These are phyloP conservation scores for Globia sparganii DNA, from an alignment of 2,888 invertebrate genomes.

Conservation along the genomic window DNA sequence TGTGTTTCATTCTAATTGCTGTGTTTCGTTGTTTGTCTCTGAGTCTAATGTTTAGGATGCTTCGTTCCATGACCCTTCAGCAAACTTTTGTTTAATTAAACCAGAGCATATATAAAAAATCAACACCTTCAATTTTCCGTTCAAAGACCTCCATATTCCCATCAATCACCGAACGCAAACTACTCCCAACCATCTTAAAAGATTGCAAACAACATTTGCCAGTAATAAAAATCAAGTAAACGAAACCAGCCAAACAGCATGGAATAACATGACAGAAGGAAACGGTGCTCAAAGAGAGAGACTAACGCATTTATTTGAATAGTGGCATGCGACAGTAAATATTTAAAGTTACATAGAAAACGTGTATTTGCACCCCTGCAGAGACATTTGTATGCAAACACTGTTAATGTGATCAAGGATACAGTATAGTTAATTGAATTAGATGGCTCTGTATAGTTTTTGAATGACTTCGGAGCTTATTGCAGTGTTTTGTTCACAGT, in stretches of 20 bases:
- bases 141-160: conserved; percentile 10
- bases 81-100: not conserved
- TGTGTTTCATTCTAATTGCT: not conserved
- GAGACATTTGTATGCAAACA: conserved; percentile 74
- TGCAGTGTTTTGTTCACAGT: conserved; percentile 5
- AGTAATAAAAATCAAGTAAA: conserved; percentile 66
- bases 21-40: not conserved
- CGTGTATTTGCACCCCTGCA: conserved; percentile 75
- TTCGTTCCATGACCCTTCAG: not conserved
- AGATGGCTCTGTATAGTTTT: conserved; percentile 49
- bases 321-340: conserved; percentile 82
- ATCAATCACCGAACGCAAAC: conserved; percentile 15
- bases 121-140: not conserved
- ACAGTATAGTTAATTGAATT: conserved; percentile 67
- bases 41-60: not conserved
- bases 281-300: conserved; percentile 74
- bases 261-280: conserved; percentile 68
- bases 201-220: conserved; percentile 57
- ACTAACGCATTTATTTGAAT: conserved; percentile 81
- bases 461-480: conserved; percentile 28
- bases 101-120: not conserved
- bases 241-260: conserved; percentile 70
- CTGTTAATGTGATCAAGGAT: conserved; percentile 76
- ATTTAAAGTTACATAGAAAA: conserved; percentile 83
- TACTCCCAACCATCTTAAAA: conserved; percentile 1